phyloP scores from a whole-genome alignment of 2,888 invertebrate species.

The Cephus spinipes region DNA sequence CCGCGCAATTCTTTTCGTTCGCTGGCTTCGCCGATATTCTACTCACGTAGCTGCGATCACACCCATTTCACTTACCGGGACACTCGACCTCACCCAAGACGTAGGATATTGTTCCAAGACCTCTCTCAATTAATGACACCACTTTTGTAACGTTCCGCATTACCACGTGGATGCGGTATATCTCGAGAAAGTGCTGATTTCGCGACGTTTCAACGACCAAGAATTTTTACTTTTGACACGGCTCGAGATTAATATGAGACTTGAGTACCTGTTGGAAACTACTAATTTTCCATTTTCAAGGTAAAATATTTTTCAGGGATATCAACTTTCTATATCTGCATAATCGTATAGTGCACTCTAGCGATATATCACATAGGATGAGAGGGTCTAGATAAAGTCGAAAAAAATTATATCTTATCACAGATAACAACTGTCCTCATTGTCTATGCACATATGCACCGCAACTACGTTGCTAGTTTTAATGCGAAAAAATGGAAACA shows the following conservation, averaged over 20 bases:
- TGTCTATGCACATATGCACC: background rate
- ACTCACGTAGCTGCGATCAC: slow-evolving; percentile 39
- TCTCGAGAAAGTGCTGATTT: background rate
- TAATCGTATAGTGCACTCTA: background rate
- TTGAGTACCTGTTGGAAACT: background rate
- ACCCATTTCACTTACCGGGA: background rate
- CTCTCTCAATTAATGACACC: background rate
- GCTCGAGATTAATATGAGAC: background rate
- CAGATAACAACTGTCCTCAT: background rate
- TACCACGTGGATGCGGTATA: background rate
- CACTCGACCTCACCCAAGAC: background rate
- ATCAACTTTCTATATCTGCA: background rate
- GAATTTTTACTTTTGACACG: background rate
- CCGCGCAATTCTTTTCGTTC: slow-evolving; percentile 40
- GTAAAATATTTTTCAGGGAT: background rate
- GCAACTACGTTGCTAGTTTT: background rate
- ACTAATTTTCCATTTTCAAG: background rate
- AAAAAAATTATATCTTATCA: background rate
- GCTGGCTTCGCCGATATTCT: slow-evolving; percentile 36
- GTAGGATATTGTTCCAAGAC: background rate
- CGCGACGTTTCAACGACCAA: background rate
- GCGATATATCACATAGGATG: background rate
- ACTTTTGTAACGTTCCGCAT: background rate
- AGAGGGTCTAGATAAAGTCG: background rate
- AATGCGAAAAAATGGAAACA: background rate